Evolutionary conservation across 2,113 vertebrate species (phyloP).

Genomic region (Verasper variegatus): DNA sequence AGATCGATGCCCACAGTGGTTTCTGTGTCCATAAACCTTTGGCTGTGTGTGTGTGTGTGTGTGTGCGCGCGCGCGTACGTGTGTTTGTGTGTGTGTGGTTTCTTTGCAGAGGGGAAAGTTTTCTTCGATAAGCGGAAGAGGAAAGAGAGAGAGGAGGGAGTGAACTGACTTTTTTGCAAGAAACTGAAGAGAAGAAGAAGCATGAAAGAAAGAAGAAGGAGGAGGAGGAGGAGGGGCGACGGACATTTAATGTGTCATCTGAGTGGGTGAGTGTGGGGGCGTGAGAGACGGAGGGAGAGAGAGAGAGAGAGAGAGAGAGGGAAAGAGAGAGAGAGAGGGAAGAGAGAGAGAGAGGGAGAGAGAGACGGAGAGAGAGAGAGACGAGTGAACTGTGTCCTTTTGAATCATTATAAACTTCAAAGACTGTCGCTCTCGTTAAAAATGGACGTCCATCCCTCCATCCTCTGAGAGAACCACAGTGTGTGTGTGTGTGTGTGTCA

Average conservation of each 20-base stretch:
- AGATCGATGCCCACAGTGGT: no score
- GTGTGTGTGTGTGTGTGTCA: conserved; percentile 33
- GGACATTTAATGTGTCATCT: no score
- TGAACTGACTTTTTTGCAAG: no score
- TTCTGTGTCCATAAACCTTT: background rate
- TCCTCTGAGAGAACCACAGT: conserved; percentile 37
- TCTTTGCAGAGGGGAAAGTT: conserved; percentile 61
- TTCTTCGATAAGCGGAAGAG: conserved; percentile 26
- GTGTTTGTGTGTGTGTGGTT: conserved; percentile 7
- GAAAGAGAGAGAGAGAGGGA: background rate
- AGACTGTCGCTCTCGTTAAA: conserved; percentile 61
- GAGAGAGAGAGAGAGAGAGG: conserved; percentile 19
- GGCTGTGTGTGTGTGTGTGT: background rate
- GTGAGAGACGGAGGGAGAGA: background rate
- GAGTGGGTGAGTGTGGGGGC: background rate
- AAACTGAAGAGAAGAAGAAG: no score
- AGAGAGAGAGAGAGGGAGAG: no score
- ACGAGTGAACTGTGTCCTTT: conserved; percentile 51
- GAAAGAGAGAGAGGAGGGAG: background rate
- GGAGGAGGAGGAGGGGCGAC: no score
- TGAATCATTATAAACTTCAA: conserved; percentile 78
- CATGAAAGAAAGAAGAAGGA: no score
- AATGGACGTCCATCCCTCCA: conserved; percentile 49
- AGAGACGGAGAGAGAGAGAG: conserved; percentile 10
- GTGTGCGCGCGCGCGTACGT: background rate